These are phyloP conservation scores for Epinotia demarniana DNA, from an alignment of 2,888 invertebrate genomes.

Conservation along the genomic window DNA sequence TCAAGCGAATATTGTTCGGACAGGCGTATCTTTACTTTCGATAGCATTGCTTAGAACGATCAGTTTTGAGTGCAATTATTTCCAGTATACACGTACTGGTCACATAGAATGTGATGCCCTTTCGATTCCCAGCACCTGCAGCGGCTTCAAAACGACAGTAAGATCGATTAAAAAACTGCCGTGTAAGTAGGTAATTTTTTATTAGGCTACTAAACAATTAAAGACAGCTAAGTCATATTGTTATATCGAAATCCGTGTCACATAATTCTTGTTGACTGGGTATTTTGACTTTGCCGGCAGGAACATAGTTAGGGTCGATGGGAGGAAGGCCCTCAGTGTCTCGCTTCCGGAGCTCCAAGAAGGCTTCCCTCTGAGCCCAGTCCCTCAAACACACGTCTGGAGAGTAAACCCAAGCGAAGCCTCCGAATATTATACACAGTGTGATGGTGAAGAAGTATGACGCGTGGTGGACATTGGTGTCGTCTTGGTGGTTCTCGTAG, in stretches of 20 bases:
- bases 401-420: neutral
- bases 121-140: neutral
- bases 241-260: neutral
- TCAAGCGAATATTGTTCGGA: too few relatives aligned
- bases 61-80: neutral
- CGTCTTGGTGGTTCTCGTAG: constrained; percentile 9
- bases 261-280: constrained; percentile 6
- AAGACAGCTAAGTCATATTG: neutral
- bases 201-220: neutral
- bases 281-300: neutral
- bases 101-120: neutral
- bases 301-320: constrained; percentile 20
- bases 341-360: constrained; percentile 8
- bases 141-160: neutral
- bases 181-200: neutral
- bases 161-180: neutral
- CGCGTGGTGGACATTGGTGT: constrained; percentile 8
- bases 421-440: constrained; percentile 12
- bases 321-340: constrained; percentile 2
- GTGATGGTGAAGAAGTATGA: constrained; percentile 17
- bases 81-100: neutral
- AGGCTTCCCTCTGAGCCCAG: constrained; percentile 24
- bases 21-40: too few relatives aligned
- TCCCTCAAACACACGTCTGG: constrained; percentile 18
- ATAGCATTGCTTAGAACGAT: neutral